phyloP scores from a whole-genome alignment of 2,113 vertebrate species.

The Haemorhous mexicanus region DNA sequence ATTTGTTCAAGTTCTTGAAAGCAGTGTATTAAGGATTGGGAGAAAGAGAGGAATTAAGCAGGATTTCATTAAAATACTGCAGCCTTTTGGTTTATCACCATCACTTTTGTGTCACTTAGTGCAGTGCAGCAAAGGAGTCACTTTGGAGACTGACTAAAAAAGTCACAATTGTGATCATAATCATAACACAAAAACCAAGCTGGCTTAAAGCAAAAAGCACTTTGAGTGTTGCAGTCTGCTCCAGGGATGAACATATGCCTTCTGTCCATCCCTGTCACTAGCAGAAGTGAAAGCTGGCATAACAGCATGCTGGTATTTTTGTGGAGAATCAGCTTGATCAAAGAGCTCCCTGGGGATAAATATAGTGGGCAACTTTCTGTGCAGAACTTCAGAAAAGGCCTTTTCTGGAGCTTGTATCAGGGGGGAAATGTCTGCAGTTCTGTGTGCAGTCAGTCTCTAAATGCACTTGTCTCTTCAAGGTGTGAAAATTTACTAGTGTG shows the following conservation, averaged over 20 bases:
- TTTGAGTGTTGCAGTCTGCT: neutral
- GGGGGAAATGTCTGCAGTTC: neutral
- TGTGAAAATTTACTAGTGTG: too few species aligned
- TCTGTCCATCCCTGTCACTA: neutral
- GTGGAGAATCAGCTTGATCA: neutral
- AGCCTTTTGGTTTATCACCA: neutral
- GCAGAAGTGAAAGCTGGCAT: conserved; percentile 8
- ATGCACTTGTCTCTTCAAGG: neutral
- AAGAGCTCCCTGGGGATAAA: neutral
- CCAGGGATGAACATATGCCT: neutral
- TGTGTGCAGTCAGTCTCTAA: neutral
- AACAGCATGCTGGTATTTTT: neutral
- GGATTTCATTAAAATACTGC: neutral
- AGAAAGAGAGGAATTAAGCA: neutral
- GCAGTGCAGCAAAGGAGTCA: neutral
- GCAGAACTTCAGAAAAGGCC: neutral
- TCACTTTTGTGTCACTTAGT: neutral
- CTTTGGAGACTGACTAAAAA: neutral
- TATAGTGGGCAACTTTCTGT: neutral
- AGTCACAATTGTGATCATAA: rapidly evolving
- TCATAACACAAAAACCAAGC: neutral
- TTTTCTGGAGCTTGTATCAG: neutral
- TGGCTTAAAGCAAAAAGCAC: neutral
- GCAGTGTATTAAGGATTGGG: rapidly evolving
- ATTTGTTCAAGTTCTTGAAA: neutral